Conservation (phyloP, 2,113 vertebrate genomes). For the Pterophyllum scalare region DNA sequence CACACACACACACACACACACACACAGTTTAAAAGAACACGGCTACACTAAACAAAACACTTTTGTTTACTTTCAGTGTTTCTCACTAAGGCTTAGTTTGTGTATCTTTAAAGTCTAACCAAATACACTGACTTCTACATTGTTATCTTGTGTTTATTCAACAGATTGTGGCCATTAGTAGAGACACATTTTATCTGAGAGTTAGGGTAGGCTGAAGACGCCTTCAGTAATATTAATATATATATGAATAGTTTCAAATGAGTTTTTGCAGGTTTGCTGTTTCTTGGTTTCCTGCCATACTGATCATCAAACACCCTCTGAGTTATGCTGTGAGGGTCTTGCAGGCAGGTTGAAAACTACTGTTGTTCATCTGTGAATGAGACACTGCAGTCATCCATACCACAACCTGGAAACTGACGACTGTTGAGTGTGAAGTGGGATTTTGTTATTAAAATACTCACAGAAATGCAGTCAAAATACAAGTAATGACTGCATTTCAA, state of each 20-base stretch:
- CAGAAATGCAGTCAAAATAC: neutral
- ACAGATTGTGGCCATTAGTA: too few relatives aligned
- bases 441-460: neutral
- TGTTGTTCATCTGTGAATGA: neutral
- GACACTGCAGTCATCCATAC: neutral
- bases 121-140: too few relatives aligned
- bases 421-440: too few relatives aligned
- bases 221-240: neutral
- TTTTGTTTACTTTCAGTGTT: neutral
- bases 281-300: neutral
- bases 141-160: too few relatives aligned
- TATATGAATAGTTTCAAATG: neutral
- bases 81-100: neutral
- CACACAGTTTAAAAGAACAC: conserved; percentile 1
- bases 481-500: neutral
- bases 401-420: neutral
- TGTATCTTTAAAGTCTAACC: neutral
- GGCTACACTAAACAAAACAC: neutral
- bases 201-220: neutral
- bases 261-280: neutral
- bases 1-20: conserved; percentile 17
- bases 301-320: neutral
- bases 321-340: neutral
- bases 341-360: neutral
- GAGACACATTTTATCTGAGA: too few relatives aligned